Conservation (phyloP, 2,797 vertebrate species). For the Sorex maritimensis region DNA sequence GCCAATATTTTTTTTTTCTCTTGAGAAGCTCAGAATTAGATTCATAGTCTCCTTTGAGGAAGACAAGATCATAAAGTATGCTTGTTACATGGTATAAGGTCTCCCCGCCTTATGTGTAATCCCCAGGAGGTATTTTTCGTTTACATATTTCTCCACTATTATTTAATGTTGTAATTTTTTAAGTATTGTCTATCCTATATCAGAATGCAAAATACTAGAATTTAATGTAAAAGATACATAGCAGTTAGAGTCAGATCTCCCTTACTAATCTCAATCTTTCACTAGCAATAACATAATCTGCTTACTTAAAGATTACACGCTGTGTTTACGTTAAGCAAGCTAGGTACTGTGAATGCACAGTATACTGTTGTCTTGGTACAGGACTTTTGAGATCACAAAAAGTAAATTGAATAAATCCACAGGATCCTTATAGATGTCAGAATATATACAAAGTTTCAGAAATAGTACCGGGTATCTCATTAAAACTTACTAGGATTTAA, state of each 20-base stretch:
- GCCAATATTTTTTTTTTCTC: conserved; percentile 54
- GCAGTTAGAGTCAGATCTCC: not conserved
- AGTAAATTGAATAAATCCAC: conserved; percentile 28
- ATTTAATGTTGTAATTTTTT: conserved; percentile 69
- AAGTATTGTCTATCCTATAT: conserved; percentile 61
- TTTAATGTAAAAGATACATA: conserved; percentile 51
- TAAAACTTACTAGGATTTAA: not conserved
- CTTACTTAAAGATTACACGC: conserved; percentile 36
- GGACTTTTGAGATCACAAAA: conserved; percentile 3
- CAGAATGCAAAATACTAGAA: not conserved
- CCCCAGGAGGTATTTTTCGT: conserved; percentile 45
- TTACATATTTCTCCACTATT: conserved; percentile 70
- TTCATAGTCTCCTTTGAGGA: conserved; percentile 14
- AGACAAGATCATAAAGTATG: conserved; percentile 69
- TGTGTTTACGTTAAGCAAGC: conserved; percentile 3
- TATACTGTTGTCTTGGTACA: not conserved
- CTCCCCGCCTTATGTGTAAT: not conserved
- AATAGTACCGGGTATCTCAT: not conserved
- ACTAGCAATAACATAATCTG: not conserved
- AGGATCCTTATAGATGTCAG: not conserved
- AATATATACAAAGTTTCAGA: not conserved
- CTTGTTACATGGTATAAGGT: conserved; percentile 47
- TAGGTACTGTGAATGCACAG: not conserved
- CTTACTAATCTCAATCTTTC: conserved; percentile 27
- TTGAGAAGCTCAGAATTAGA: conserved; percentile 72